Evolutionary conservation across 2,888 invertebrate genomes (phyloP).

Genomic region (Nomada hirtipes): DNA sequence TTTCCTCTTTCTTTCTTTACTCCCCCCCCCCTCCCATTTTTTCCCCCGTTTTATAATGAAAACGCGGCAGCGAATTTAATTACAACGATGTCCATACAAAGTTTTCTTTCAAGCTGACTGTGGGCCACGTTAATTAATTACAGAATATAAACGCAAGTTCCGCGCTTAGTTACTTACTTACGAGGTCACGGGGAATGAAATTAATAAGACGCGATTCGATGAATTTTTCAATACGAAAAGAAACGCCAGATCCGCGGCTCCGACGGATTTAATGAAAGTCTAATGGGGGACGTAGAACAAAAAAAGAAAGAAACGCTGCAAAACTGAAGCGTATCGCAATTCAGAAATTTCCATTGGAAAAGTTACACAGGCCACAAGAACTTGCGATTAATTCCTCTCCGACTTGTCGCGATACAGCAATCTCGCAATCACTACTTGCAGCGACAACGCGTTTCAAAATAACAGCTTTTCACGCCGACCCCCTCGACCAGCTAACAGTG

Average conservation of each 20-base stretch:
- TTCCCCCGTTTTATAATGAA: conserved; percentile 2
- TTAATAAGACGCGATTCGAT: conserved; percentile 46
- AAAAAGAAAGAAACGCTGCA: background rate
- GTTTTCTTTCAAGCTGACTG: conserved; percentile 40
- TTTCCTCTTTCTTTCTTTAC: conserved; percentile 1
- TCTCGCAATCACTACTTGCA: conserved; percentile 38
- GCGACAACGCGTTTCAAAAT: conserved; percentile 44
- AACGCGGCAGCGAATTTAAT: conserved; percentile 48
- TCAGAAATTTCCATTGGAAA: background rate
- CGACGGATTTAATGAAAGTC: background rate
- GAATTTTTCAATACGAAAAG: conserved; percentile 10
- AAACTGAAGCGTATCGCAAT: background rate
- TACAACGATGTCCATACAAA: conserved; percentile 59
- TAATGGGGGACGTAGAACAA: background rate
- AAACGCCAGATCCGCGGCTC: background rate
- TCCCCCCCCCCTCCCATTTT: no score
- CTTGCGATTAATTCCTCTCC: background rate
- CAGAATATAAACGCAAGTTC: conserved; percentile 50
- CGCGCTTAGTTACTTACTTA: conserved; percentile 44
- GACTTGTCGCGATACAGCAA: background rate
- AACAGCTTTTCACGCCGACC: conserved; percentile 47
- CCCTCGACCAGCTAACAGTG: conserved; percentile 24
- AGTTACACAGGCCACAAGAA: background rate
- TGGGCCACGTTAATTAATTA: conserved; percentile 54
- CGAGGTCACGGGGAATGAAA: background rate